Evolutionary conservation across 2,888 invertebrate genomes (phyloP).

Genomic region (Mycogona germanica): DNA sequence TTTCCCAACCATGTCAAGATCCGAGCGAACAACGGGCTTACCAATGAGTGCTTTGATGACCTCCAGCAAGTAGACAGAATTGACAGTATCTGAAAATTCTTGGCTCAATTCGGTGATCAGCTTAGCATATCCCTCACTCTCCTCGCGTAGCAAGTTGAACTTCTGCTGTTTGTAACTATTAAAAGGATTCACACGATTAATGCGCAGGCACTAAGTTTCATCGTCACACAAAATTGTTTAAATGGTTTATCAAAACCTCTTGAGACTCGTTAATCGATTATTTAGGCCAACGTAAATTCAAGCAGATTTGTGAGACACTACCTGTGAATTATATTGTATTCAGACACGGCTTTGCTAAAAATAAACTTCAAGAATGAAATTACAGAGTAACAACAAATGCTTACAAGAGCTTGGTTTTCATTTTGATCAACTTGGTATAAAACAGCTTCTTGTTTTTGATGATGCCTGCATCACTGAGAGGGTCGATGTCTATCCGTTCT

Average conservation of each 20-base stretch:
- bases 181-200: too few species aligned
- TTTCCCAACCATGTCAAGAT: background rate
- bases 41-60: conserved; percentile 89
- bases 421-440: conserved; percentile 91
- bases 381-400: conserved; percentile 37
- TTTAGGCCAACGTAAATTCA: too few species aligned
- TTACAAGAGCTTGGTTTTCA: conserved; percentile 96
- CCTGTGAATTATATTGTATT: background rate
- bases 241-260: too few species aligned
- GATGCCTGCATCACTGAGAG: conserved; percentile 79
- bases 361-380: too few species aligned
- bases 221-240: too few species aligned
- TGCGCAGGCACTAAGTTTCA: too few species aligned
- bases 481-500: conserved; percentile 86
- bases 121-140: conserved; percentile 98
- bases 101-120: conserved; percentile 86
- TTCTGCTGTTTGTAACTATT: conserved; percentile 99
- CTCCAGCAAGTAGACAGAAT: conserved; percentile 50
- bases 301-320: too few species aligned
- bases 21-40: conserved; percentile 34
- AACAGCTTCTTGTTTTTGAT: conserved; percentile 70
- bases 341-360: too few species aligned
- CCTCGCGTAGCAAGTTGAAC: conserved; percentile 96
- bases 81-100: conserved; percentile 31
- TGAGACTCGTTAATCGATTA: too few species aligned